These are phyloP conservation scores for Cebidichthys violaceus DNA, from an alignment of 2,113 vertebrate genomes.

Conservation along the genomic window DNA sequence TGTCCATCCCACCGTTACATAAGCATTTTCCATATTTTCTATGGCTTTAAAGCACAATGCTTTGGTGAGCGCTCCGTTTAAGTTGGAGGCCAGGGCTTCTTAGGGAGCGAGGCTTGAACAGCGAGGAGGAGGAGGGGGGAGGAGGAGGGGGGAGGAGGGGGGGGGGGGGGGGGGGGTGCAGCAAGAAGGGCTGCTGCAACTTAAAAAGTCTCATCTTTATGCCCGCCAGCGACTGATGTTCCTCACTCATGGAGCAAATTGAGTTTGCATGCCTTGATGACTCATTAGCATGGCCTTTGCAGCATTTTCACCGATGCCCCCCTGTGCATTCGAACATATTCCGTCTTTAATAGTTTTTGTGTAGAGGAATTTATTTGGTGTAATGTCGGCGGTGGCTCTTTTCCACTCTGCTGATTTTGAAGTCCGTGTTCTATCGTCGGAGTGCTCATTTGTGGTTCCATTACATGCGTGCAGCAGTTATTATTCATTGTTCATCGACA, in stretches of 20 bases:
- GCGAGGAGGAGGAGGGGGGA: not conserved
- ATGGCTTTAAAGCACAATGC: conserved; percentile 54
- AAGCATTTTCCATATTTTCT: conserved; percentile 47
- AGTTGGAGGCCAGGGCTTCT: conserved; percentile 51
- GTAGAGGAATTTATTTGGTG: conserved; percentile 43
- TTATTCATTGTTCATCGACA: conserved; percentile 26
- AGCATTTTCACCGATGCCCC: conserved; percentile 62
- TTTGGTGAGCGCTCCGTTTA: conserved; percentile 60
- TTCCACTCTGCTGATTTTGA: conserved; percentile 39
- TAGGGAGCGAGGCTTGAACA: conserved; percentile 22
- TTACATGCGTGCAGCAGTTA: conserved; percentile 5
- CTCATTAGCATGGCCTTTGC: conserved; percentile 75
- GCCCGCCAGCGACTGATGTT: conserved; percentile 75
- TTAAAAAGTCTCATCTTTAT: conserved; percentile 71
- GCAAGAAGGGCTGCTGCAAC: conserved; percentile 48
- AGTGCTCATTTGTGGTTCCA: conserved; percentile 38
- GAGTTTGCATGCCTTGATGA: conserved; percentile 78
- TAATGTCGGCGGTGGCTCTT: conserved; percentile 18
- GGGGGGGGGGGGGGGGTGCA: not conserved
- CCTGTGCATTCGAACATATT: conserved; percentile 67
- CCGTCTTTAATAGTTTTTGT: conserved; percentile 54
- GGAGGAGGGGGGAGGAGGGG: not conserved
- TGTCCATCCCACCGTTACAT: conserved; percentile 34
- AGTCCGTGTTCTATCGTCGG: conserved; percentile 33
- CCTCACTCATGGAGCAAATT: conserved; percentile 76